Conservation (phyloP, 2,113 vertebrate genomes). For the Ginglymostoma cirratum region DNA sequence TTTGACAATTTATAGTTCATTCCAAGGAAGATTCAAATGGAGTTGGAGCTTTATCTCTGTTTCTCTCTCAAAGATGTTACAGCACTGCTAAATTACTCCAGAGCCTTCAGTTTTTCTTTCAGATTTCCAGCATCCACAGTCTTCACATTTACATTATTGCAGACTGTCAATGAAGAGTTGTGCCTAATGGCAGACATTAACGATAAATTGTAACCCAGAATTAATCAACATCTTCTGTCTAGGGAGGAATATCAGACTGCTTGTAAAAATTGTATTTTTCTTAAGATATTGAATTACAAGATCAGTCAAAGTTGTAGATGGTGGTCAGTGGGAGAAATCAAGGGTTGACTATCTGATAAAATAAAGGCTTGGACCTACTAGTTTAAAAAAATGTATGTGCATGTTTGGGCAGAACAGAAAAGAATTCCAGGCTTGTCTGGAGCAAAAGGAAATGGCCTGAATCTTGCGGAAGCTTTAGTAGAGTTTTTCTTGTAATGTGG, state of each 20-base stretch:
- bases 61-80: too few species aligned
- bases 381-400: background rate
- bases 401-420: background rate
- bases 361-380: background rate
- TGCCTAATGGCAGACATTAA: background rate
- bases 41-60: too few species aligned
- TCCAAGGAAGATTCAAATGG: too few species aligned
- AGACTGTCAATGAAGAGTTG: background rate
- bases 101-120: too few species aligned
- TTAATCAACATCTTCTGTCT: background rate
- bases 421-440: background rate
- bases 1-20: background rate
- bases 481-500: background rate
- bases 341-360: background rate
- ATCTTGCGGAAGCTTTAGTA: background rate
- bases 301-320: background rate
- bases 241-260: background rate
- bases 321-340: background rate
- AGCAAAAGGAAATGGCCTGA: background rate
- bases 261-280: too few species aligned
- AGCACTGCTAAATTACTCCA: too few species aligned
- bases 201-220: background rate
- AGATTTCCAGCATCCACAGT: too few species aligned
- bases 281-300: background rate
- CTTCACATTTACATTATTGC: too few species aligned